Percentiles rank a stretch among this genome's conserved stretches.
phyloP scores from a whole-genome alignment of 2,113 vertebrate genomes.

The Python bivittatus region DNA sequence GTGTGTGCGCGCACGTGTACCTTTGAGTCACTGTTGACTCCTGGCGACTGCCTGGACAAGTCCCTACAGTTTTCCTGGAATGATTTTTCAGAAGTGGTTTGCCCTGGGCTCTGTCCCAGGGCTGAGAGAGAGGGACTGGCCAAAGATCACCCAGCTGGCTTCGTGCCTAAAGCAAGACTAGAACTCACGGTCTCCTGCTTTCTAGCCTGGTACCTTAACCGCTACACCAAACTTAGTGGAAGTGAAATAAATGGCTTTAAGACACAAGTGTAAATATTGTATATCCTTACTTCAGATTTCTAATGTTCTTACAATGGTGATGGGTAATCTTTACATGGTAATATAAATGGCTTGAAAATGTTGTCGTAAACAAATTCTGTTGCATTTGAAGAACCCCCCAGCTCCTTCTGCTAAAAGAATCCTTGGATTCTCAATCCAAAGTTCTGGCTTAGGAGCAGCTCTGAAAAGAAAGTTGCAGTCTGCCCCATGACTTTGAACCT shows the following conservation, averaged over 20 bases:
- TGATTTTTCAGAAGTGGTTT: not conserved
- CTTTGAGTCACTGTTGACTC: not conserved
- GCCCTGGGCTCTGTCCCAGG: too few species aligned
- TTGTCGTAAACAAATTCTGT: not conserved
- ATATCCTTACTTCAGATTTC: not conserved
- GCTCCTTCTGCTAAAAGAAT: not conserved
- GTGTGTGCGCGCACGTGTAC: too few species aligned
- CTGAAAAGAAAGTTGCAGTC: not conserved
- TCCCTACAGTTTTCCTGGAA: not conserved
- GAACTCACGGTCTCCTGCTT: not conserved
- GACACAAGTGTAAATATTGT: not conserved
- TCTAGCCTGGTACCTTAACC: not conserved
- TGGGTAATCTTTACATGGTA: not conserved
- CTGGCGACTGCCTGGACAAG: not conserved
- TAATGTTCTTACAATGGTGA: not conserved
- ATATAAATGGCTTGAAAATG: not conserved
- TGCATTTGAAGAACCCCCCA: not conserved
- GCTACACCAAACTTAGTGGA: not conserved
- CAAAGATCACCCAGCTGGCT: not conserved
- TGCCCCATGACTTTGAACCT: not conserved
- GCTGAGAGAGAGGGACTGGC: not conserved
- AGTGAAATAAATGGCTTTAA: not conserved
- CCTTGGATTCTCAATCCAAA: not conserved
- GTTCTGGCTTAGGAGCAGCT: not conserved
- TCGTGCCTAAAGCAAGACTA: not conserved